These are phyloP conservation scores for Hirtodrosophila trivittata DNA, from an alignment of 2,888 invertebrate species.

Conservation along the genomic window DNA sequence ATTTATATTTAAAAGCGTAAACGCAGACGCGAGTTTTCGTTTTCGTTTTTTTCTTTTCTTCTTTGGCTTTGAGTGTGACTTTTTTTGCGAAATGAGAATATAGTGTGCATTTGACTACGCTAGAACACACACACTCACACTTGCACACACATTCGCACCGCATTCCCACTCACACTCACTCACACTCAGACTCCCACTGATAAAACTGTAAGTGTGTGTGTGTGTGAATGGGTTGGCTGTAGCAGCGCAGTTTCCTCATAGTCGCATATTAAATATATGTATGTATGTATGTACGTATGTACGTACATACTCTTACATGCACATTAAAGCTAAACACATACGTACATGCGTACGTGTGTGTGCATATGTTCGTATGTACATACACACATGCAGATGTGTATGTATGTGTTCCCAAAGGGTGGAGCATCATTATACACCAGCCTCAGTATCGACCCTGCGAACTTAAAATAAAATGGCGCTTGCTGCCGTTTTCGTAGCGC, in stretches of 20 bases:
- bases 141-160: conserved; percentile 5
- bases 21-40: conserved; percentile 69
- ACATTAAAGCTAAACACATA: background rate
- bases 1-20: conserved; percentile 74
- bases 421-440: conserved; percentile 42
- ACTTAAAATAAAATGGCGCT: conserved; percentile 54
- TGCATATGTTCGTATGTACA: conserved; percentile 10
- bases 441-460: conserved; percentile 4
- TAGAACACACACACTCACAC: background rate
- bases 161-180: too few relatives aligned
- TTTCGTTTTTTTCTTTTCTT: conserved; percentile 45
- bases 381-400: conserved; percentile 5
- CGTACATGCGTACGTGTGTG: background rate
- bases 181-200: too few relatives aligned
- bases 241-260: too few relatives aligned
- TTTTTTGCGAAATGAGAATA: conserved; percentile 46
- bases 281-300: conserved; percentile 10
- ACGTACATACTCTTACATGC: conserved; percentile 1
- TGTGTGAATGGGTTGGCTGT: too few relatives aligned
- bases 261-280: conserved; percentile 35
- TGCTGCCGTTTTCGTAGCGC: conserved; percentile 17
- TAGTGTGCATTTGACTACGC: conserved; percentile 20
- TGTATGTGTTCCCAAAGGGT: conserved; percentile 37
- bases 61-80: conserved; percentile 61
- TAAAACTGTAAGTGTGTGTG: conserved; percentile 11